Conservation (phyloP, 2,888 invertebrate species). For the Notodonta ziczac region DNA sequence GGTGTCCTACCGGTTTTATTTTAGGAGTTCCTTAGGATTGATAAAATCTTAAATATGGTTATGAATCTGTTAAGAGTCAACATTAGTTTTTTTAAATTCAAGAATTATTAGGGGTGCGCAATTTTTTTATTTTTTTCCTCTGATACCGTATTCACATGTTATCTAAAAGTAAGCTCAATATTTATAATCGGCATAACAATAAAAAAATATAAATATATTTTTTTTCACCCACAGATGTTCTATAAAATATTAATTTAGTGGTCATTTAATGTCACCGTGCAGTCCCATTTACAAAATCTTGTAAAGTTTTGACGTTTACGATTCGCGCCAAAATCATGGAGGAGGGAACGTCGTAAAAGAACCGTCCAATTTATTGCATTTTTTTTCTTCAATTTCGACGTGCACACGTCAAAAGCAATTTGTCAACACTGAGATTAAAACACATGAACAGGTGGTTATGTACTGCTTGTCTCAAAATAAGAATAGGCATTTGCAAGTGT, state of each 20-base stretch:
- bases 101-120: no score
- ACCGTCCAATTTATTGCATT: conserved; percentile 14
- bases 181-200: no score
- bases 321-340: conserved; percentile 17
- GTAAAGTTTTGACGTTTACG: conserved; percentile 32
- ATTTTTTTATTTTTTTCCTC: no score
- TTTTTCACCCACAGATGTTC: not conserved
- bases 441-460: no score
- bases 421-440: not conserved
- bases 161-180: not conserved
- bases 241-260: conserved; percentile 13
- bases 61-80: no score
- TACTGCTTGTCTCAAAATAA: no score
- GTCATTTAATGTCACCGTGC: conserved; percentile 10
- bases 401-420: conserved; percentile 1
- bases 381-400: not conserved
- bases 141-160: no score
- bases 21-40: no score
- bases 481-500: no score
- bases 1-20: no score
- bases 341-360: conserved; percentile 23
- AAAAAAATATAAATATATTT: not conserved
- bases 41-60: no score
- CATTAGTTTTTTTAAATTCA: no score
- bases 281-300: conserved; percentile 10